Conservation (phyloP, 2,797 vertebrate genomes). For the Falco rusticolus region DNA sequence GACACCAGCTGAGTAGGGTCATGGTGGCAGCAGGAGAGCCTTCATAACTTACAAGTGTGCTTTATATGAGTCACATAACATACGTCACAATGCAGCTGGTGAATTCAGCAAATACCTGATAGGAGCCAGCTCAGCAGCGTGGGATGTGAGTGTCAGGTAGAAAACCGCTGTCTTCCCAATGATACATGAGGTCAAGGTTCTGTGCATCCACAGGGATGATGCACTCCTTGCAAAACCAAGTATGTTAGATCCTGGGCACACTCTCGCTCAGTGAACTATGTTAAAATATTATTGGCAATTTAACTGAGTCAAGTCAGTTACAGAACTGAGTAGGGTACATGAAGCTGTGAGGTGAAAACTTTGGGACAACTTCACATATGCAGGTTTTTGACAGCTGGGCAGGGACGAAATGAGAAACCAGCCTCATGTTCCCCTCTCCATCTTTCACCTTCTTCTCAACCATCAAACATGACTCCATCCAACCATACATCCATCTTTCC, state of each 20-base stretch:
- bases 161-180: not conserved
- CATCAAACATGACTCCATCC: not conserved
- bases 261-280: not conserved
- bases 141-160: not conserved
- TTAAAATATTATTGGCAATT: not conserved
- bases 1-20: not conserved
- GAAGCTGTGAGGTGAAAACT: not conserved
- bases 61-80: not conserved
- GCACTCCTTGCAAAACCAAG: not conserved
- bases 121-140: not conserved
- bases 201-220: not conserved
- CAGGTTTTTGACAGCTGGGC: not conserved
- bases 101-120: not conserved
- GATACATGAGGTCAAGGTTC: not conserved
- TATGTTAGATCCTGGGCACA: not conserved
- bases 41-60: not conserved
- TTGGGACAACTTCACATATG: not conserved
- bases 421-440: accelerated
- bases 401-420: not conserved
- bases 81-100: not conserved
- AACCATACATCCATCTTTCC: not conserved
- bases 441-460: not conserved
- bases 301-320: not conserved
- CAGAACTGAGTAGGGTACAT: not conserved
- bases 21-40: not conserved